Evolutionary conservation across 2,888 invertebrate species (phyloP).

Genomic region (Epistrophella euchroma): DNA sequence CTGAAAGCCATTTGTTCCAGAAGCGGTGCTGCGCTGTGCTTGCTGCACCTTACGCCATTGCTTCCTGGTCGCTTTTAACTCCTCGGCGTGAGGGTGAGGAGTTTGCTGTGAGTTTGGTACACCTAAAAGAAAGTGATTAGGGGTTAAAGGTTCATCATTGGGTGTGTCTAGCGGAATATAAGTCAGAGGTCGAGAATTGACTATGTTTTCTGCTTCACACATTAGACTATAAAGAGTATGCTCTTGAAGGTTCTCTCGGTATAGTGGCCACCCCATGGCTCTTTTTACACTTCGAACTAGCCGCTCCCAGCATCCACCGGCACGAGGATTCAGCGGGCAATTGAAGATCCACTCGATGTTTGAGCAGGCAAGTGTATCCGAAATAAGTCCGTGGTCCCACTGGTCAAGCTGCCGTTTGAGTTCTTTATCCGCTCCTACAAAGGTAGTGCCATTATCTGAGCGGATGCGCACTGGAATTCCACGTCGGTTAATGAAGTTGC

Average conservation of each 20-base stretch:
- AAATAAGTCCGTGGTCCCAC: neutral
- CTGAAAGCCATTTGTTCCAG: conserved; percentile 47
- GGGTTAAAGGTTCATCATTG: conserved; percentile 8
- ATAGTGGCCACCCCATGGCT: neutral
- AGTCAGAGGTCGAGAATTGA: conserved; percentile 2
- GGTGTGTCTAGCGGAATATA: neutral
- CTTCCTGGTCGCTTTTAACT: neutral
- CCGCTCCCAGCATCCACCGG: conserved; percentile 1
- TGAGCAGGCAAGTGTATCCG: neutral
- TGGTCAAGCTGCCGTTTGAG: conserved; percentile 5
- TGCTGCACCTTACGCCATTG: conserved; percentile 29
- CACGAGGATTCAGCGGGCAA: conserved; percentile 5
- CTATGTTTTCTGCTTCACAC: conserved; percentile 6
- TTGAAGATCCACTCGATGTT: conserved; percentile 3
- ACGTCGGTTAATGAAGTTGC: conserved; percentile 6
- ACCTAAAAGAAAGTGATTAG: conserved; percentile 18
- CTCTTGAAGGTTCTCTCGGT: neutral
- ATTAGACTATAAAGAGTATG: neutral
- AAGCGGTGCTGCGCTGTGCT: conserved; percentile 10
- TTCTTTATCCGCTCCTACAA: conserved; percentile 39
- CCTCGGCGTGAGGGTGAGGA: neutral
- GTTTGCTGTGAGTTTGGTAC: neutral
- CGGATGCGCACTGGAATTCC: conserved; percentile 31
- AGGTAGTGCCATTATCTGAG: conserved; percentile 51
- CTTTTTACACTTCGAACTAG: neutral